Evolutionary conservation across 2,888 invertebrate genomes (phyloP).

Genomic region (Diarsia dahlii): DNA sequence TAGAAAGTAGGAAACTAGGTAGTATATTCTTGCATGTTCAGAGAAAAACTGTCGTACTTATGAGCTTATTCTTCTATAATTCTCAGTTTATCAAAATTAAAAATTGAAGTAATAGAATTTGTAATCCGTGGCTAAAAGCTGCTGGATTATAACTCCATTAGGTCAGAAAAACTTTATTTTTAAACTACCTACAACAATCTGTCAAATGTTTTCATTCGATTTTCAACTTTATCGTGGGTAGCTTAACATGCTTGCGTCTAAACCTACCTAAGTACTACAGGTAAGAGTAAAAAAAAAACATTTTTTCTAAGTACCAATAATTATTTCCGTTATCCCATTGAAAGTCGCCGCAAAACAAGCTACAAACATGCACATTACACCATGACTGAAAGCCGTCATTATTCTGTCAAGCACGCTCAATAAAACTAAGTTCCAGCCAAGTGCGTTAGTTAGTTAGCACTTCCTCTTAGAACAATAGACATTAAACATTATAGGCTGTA

Average conservation of each 20-base stretch:
- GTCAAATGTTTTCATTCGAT: too few species aligned
- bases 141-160: too few species aligned
- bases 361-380: not conserved
- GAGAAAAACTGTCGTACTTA: not conserved
- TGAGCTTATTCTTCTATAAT: too few species aligned
- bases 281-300: too few species aligned
- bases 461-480: conserved; percentile 70
- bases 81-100: too few species aligned
- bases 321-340: not conserved
- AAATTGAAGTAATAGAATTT: too few species aligned
- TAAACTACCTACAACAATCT: too few species aligned
- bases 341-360: not conserved
- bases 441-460: conserved; percentile 55
- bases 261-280: too few species aligned
- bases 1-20: not conserved
- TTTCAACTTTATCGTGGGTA: too few species aligned
- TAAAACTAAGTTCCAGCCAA: conserved; percentile 36
- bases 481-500: conserved; percentile 51
- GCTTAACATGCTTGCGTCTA: too few species aligned
- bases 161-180: too few species aligned
- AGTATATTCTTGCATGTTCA: not conserved
- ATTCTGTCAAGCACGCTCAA: conserved; percentile 42
- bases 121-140: too few species aligned
- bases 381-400: conserved; percentile 29
- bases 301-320: not conserved